phyloP scores from a whole-genome alignment of 2,113 vertebrate genomes.

The Poecile atricapillus region DNA sequence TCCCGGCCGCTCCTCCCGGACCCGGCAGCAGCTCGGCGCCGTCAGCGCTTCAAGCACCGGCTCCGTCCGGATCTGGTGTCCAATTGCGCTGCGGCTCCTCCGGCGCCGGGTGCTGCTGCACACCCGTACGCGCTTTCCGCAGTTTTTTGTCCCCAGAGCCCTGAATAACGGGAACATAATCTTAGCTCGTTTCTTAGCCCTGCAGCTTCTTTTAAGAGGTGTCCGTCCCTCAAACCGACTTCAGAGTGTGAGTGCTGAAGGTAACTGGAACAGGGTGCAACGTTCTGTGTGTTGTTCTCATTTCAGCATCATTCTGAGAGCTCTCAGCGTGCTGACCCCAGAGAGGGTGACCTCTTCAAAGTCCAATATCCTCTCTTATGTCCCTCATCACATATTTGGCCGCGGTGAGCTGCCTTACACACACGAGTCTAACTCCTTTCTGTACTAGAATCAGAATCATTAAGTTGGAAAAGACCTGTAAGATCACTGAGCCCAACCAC shows the following conservation, averaged over 20 bases:
- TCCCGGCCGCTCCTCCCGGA: too few species aligned
- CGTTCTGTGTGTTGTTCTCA: not conserved
- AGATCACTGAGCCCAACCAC: not conserved
- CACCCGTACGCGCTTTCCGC: accelerated
- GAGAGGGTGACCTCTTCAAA: not conserved
- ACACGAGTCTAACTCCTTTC: not conserved
- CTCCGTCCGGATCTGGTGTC: accelerated
- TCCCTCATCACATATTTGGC: not conserved
- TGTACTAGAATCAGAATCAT: not conserved
- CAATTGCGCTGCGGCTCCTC: too few species aligned
- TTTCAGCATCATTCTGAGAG: not conserved
- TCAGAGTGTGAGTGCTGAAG: accelerated
- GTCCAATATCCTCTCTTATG: accelerated
- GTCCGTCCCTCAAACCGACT: not conserved
- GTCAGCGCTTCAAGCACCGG: accelerated
- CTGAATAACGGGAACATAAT: not conserved
- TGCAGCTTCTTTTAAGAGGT: not conserved
- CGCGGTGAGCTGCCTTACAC: not conserved
- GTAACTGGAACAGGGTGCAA: not conserved
- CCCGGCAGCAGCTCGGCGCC: accelerated
- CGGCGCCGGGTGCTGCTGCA: not conserved
- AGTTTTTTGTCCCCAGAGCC: not conserved
- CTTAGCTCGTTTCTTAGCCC: not conserved
- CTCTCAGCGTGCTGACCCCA: not conserved
- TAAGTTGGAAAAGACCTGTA: not conserved